Base-by-base conservation (phyloP, 2,888 invertebrate genomes). In the Eupithecia pulchellata region DNA sequence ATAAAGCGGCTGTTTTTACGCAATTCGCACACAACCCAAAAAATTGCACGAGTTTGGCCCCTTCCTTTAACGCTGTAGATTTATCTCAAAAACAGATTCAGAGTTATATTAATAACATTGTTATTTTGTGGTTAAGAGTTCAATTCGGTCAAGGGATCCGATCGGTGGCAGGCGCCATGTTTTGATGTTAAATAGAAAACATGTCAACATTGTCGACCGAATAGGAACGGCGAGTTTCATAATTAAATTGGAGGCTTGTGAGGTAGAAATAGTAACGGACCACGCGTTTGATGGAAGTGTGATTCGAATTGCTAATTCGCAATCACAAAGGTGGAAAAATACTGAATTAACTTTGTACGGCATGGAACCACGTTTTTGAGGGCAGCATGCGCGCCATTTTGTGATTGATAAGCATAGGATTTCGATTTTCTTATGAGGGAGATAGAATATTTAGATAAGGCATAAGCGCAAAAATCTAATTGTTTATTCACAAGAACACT, bases 231-330 rank as follows among this genome's bases (percentile, higher is more conserved):
- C 75, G 75, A 86, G 83, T 86, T 87, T 84, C 80, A 82, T 89
- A 88, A 90, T 86, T 83, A 83, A 87, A 89, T 90, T 87, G 84
- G 79, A 79, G n/a, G 61, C 61, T 61, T 60, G 9, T 25, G 52
- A 30, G 69, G 72, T 74, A 66, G 71, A 66, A 78, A 81, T 81
- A 81, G 83, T 66, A 30, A 20, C 32, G 74, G 70, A 63, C 78
- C 78, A 82, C 82, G 82, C 84, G 83, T 78, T 79, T 79, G 81
- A 76, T 81, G 74, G 69, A 73, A 77, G 75, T 85, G 88, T 89
- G 90, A 85, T 85, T 85, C 82, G 91, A 91, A 91, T 91, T 76
- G 83, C 71, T 89, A 90, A 91, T 90, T 57, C 57, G 29, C 14
- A 57, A 27, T 27, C 29, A 52, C 42, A 57, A 29, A 47, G 63